Evolutionary conservation across 1,140 invertebrate genomes (phyloP).

Genomic region (Steinernema feltiae): DNA sequence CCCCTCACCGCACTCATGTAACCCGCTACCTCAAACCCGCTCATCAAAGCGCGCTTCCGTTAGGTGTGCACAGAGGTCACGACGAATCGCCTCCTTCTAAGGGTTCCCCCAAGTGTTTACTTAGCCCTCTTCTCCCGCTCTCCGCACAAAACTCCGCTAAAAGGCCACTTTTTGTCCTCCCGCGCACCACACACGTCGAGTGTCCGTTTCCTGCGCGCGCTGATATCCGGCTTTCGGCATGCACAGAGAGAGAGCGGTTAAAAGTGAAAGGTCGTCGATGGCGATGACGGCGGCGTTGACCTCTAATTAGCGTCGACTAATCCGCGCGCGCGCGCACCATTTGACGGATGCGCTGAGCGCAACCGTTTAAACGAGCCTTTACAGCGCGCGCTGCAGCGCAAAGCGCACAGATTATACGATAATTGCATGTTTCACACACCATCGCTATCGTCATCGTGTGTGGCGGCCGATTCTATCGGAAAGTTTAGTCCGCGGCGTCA

Average conservation of each 20-base stretch:
- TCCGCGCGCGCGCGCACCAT: no score
- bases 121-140: no score
- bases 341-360: background rate
- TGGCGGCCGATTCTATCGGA: background rate
- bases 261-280: background rate
- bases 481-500: background rate
- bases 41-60: no score
- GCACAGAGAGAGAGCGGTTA: background rate
- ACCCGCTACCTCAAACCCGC: no score
- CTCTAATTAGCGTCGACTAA: slow-evolving; percentile 13
- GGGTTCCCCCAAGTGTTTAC: no score
- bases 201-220: background rate
- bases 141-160: no score
- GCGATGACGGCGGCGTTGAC: background rate
- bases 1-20: no score
- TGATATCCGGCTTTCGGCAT: slow-evolving; percentile 8
- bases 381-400: slow-evolving; percentile 5
- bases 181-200: background rate
- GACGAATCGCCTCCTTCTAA: no score
- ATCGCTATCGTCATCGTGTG: no score
- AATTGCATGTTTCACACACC: slow-evolving; percentile 1
- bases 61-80: no score
- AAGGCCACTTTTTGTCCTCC: background rate
- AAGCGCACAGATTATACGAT: slow-evolving; percentile 5
- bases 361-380: background rate